These are phyloP conservation scores for Tokudaia tokunoshimensis DNA, from an alignment of 2,797 vertebrate genomes.

Conservation along the genomic window DNA sequence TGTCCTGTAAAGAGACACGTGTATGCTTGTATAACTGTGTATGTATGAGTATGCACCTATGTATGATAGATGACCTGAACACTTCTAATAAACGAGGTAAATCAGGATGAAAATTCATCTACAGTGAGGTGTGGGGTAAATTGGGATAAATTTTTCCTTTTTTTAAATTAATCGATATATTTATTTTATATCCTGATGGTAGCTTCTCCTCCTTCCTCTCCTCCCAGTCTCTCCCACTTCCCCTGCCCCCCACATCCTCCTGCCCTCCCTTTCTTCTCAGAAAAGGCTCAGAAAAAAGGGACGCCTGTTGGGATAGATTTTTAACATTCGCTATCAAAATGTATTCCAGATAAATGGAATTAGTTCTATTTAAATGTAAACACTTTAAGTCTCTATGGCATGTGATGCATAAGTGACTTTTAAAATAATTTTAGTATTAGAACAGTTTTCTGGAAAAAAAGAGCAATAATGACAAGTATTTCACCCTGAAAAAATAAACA, in stretches of 20 bases:
- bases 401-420: background rate
- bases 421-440: slow-evolving; percentile 35
- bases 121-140: background rate
- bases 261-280: background rate
- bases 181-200: background rate
- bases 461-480: slow-evolving; percentile 18
- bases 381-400: background rate
- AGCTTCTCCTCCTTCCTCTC: background rate
- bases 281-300: background rate
- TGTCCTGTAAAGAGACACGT: background rate
- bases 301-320: background rate
- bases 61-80: background rate
- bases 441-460: background rate
- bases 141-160: background rate
- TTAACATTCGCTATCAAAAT: background rate
- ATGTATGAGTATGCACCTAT: background rate
- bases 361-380: background rate
- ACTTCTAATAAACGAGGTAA: background rate
- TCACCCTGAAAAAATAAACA: slow-evolving; percentile 19
- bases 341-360: slow-evolving; percentile 23
- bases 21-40: background rate
- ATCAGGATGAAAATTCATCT: background rate
- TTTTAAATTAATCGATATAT: background rate
- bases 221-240: background rate
- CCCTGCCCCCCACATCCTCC: background rate